phyloP scores from a whole-genome alignment of 2,888 invertebrate genomes.

The Oscheius myriophilus region DNA sequence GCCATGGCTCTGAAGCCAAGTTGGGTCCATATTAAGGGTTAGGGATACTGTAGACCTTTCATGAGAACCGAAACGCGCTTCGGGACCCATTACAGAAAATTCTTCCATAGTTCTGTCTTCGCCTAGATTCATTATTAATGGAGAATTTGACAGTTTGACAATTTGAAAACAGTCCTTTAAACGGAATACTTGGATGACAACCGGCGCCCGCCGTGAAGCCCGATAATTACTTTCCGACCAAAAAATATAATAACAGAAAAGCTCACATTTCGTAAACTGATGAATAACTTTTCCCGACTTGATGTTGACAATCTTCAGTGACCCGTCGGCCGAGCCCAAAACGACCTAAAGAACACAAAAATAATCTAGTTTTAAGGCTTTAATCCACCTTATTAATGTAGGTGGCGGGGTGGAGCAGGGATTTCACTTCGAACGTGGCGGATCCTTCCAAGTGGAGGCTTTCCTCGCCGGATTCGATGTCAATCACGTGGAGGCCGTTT shows the following conservation, averaged over 20 bases:
- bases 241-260: neutral
- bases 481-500: slow-evolving; percentile 53
- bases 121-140: too few species aligned
- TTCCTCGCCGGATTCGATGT: slow-evolving; percentile 35
- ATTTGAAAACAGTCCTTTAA: too few species aligned
- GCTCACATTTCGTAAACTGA: slow-evolving; percentile 76
- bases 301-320: slow-evolving; percentile 62
- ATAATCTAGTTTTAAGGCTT: neutral
- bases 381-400: slow-evolving; percentile 86
- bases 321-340: slow-evolving; percentile 56
- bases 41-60: too few species aligned
- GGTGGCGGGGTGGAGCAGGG: slow-evolving; percentile 89
- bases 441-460: slow-evolving; percentile 54
- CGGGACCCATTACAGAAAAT: too few species aligned
- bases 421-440: slow-evolving; percentile 79
- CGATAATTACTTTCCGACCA: too few species aligned
- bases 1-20: too few species aligned
- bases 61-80: too few species aligned
- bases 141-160: too few species aligned
- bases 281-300: slow-evolving; percentile 71
- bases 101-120: too few species aligned
- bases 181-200: too few species aligned
- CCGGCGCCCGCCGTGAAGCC: too few species aligned
- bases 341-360: slow-evolving; percentile 50
- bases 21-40: too few species aligned